Percentiles rank a stretch among this genome's conserved stretches.
Evolutionary conservation across 2,113 vertebrate genomes (phyloP).

Genomic region (Riparia riparia): DNA sequence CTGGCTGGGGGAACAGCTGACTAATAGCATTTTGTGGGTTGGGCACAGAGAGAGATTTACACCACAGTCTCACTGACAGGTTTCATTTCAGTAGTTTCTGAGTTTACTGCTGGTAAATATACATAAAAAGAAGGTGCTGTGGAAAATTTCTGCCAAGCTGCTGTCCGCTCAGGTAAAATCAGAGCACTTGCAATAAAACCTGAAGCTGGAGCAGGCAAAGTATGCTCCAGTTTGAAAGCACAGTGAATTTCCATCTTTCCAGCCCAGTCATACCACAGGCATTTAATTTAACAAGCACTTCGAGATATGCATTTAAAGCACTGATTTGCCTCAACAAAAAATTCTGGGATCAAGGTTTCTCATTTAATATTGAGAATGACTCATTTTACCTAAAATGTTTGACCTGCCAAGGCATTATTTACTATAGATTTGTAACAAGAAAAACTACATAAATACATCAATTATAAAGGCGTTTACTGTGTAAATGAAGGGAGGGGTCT

Average conservation of each 20-base stretch:
- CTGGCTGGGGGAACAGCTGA: not conserved
- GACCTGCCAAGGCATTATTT: not conserved
- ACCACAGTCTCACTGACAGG: not conserved
- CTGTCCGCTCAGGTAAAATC: not conserved
- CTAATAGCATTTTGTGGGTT: not conserved
- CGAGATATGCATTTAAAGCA: not conserved
- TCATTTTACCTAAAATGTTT: not conserved
- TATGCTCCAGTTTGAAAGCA: not conserved
- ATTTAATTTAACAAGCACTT: conserved; percentile 8
- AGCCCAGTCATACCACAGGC: not conserved
- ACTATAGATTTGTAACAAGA: not conserved
- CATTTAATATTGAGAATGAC: not conserved
- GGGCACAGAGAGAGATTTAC: not conserved
- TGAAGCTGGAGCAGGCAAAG: not conserved
- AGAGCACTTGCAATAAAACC: not conserved
- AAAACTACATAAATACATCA: conserved; percentile 10
- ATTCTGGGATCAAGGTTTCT: not conserved
- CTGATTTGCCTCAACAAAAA: not conserved
- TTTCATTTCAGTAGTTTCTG: not conserved
- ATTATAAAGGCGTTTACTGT: not conserved
- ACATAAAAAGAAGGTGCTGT: not conserved
- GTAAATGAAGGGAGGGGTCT: conserved; percentile 5
- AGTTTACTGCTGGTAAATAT: not conserved
- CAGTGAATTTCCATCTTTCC: not conserved
- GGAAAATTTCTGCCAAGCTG: not conserved